Evolutionary conservation across 92 coral and sea anemone species (phyloP).

Genomic region (Bergia puertoricense): DNA sequence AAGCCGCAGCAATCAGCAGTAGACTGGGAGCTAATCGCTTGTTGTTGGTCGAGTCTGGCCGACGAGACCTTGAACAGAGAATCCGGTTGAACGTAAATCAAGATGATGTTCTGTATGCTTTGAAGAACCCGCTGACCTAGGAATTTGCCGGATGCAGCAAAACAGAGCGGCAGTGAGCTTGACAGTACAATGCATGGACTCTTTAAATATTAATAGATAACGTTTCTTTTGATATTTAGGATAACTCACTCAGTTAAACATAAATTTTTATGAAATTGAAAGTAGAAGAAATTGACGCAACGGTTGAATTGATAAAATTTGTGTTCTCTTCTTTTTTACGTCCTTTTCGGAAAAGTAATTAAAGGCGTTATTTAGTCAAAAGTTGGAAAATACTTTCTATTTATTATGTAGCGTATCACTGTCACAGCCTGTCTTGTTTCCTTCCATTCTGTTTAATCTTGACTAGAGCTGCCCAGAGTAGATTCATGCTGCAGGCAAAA

Average conservation of each 20-base stretch:
- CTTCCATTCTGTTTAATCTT: not conserved
- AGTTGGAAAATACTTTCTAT: no score
- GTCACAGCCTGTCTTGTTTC: not conserved
- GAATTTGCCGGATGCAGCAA: not conserved
- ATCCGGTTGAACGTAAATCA: constrained; percentile 93
- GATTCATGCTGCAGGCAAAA: not conserved
- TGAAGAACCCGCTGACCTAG: constrained; percentile 50
- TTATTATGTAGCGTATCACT: not conserved
- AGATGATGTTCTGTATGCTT: constrained; percentile 88
- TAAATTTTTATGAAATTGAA: no score
- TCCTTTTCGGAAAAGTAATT: no score
- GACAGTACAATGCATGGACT: not conserved
- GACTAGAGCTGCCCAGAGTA: not conserved
- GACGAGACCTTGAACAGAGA: constrained; percentile 87
- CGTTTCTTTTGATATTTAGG: not conserved
- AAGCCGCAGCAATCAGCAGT: constrained; percentile 80
- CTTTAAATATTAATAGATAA: not conserved
- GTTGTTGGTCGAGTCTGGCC: constrained; percentile 90
- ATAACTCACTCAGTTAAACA: not conserved
- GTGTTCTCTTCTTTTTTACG: not conserved
- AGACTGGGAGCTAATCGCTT: constrained; percentile 90
- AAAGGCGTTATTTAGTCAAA: no score
- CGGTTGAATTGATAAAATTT: not conserved
- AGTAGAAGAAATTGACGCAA: no score
- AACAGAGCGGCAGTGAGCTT: not conserved